Percentiles rank a stretch among this genome's conserved stretches.
phyloP scores from a whole-genome alignment of 2,113 vertebrate genomes.

The Hystrix brachyura region DNA sequence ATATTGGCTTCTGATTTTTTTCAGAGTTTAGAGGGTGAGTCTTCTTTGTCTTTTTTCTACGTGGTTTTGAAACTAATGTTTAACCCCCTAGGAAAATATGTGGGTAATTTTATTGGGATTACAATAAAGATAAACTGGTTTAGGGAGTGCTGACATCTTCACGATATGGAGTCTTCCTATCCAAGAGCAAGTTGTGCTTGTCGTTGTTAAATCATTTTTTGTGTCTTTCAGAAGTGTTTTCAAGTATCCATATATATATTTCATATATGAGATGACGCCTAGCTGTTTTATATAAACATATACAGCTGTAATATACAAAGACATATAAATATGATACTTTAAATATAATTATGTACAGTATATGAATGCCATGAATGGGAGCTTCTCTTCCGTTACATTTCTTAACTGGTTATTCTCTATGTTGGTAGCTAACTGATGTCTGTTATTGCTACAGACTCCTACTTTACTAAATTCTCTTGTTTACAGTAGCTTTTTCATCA shows the following conservation, averaged over 20 bases:
- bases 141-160: not conserved
- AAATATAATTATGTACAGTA: not conserved
- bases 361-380: not conserved
- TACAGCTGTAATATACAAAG: not conserved
- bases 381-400: not conserved
- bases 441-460: not conserved
- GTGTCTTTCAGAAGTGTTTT: slow-evolving; percentile 12
- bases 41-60: not conserved
- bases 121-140: not conserved
- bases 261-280: not conserved
- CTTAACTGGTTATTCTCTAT: not conserved
- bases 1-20: not conserved
- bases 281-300: not conserved
- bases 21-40: not conserved
- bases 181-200: not conserved
- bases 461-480: not conserved
- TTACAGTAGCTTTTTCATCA: not conserved
- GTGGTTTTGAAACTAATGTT: not conserved
- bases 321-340: not conserved
- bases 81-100: not conserved
- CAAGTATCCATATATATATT: not conserved
- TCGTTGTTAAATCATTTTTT: slow-evolving; percentile 40
- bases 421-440: not conserved
- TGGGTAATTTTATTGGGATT: not conserved
- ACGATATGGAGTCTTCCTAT: not conserved